Evolutionary conservation across 2,113 vertebrate species (phyloP).

Genomic region (Cyanoramphus novaezelandiae): DNA sequence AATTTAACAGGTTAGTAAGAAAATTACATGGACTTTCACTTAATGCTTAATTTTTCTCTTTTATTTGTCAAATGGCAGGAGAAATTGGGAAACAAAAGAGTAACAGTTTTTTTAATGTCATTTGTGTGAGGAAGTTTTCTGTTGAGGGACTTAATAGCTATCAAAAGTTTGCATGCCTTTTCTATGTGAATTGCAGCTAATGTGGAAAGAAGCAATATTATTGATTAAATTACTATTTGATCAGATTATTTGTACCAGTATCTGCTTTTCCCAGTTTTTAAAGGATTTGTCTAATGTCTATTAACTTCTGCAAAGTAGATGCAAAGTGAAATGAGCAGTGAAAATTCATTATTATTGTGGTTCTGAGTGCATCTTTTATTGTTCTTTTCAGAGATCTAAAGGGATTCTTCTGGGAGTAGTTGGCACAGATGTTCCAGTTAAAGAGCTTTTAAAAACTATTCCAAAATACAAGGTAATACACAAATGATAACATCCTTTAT

Average conservation of each 20-base stretch:
- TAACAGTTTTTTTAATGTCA: not conserved
- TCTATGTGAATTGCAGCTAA: not conserved
- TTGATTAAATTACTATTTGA: not conserved
- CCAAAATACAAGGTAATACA: conserved; percentile 94
- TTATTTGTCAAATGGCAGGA: not conserved
- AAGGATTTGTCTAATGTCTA: not conserved
- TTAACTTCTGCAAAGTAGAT: not conserved
- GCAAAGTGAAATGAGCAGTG: not conserved
- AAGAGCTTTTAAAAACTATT: conserved; percentile 95
- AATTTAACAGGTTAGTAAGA: not conserved
- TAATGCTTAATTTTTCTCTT: not conserved
- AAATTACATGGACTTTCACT: not conserved
- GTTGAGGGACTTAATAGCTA: not conserved
- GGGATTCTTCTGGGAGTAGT: conserved; percentile 97
- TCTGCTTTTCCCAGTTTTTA: not conserved
- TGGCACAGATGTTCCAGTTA: conserved; percentile 96
- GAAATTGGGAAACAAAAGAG: not conserved
- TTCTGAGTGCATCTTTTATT: conserved; percentile 17
- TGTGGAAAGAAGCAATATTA: not conserved
- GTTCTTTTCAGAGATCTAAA: conserved; percentile 84
- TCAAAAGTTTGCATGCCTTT: not conserved
- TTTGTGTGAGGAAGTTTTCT: not conserved
- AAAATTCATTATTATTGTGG: not conserved
- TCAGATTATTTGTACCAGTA: not conserved
- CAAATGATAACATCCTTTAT: not conserved